Base-by-base conservation (phyloP, 64 coral and sea anemone genomes). In the Porites australiensis region DNA sequence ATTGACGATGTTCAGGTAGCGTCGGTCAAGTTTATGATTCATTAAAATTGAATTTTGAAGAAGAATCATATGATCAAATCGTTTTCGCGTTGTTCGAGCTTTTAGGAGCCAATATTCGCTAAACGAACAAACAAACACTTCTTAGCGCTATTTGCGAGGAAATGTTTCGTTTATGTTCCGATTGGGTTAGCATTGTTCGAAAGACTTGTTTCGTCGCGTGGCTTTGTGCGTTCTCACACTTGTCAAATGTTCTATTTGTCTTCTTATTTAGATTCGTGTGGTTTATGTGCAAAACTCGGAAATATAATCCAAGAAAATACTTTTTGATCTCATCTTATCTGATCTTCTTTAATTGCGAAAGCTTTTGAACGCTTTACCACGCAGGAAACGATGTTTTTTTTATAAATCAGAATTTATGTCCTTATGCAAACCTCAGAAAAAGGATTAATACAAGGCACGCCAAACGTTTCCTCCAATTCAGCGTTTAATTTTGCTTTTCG, bases 91-190 rank as follows among this genome's bases (percentile, higher is more conserved):
- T 57, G 6, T 11, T 57, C 53, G 53, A n/a, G n/a, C n/a, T 58
- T 79, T 3, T 21, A 23, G 22, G 48, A 47, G 19, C 11, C 47
- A 45, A 45, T 83, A 43, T 4, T 13, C 7, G 16, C 37, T 77
- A 66, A 83, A 66, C 62, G 67, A 83, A 83, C 59, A 13, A n/a
- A n/a, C n/a, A 16, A 27, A n/a, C 2, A 11, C 60, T 83, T 67
- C 79, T 27, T 46, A 65, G 23, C 16, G 16, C 5, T 66, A 43
- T 66, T 83, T 66, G 44, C 15, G 2, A 2, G 43, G 19, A 83
- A 65, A 46, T 66, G 4, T 49, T 50, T 75, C 46, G 46, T 62
- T 7, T 23, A 5, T 64, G 55, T 62, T 82, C 47, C 58, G 27
- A 61, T 82, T 45, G 21, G 57, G 14, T 13, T 66, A 7, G 20